phyloP scores from a whole-genome alignment of 2,113 vertebrate species.

The Aplodontia rufa region DNA sequence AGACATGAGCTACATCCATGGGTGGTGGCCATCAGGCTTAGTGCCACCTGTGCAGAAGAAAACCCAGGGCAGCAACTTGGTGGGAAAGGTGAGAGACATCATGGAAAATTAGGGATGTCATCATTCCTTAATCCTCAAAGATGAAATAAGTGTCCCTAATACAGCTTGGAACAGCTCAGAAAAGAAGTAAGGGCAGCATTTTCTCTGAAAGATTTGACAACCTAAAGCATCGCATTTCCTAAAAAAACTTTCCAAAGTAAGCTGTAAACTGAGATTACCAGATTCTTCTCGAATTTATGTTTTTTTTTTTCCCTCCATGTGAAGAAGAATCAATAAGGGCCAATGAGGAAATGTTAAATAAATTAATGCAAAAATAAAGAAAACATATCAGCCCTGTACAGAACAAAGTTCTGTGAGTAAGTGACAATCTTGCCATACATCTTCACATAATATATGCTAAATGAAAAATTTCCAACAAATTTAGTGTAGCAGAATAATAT shows the following conservation, averaged over 20 bases:
- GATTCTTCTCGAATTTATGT: neutral
- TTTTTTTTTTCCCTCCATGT: neutral
- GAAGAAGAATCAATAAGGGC: neutral
- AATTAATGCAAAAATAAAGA: neutral
- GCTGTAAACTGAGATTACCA: neutral
- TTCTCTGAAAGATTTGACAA: neutral
- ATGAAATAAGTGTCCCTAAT: neutral
- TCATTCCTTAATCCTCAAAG: neutral
- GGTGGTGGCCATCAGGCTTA: neutral
- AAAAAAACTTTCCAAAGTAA: neutral
- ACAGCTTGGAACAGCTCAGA: neutral
- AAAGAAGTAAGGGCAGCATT: neutral
- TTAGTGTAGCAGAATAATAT: neutral
- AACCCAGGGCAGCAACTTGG: neutral
- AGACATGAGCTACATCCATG: rapidly evolving
- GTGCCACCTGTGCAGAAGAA: rapidly evolving
- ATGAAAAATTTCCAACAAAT: neutral
- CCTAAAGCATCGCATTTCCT: neutral
- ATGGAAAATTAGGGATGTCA: neutral
- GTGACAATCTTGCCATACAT: neutral
- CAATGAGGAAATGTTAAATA: neutral
- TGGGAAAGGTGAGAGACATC: neutral
- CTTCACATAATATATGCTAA: neutral
- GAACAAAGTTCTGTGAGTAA: neutral
- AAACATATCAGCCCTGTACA: neutral